Conservation (phyloP, 2,888 invertebrate genomes). For the Cetonia aurata region DNA sequence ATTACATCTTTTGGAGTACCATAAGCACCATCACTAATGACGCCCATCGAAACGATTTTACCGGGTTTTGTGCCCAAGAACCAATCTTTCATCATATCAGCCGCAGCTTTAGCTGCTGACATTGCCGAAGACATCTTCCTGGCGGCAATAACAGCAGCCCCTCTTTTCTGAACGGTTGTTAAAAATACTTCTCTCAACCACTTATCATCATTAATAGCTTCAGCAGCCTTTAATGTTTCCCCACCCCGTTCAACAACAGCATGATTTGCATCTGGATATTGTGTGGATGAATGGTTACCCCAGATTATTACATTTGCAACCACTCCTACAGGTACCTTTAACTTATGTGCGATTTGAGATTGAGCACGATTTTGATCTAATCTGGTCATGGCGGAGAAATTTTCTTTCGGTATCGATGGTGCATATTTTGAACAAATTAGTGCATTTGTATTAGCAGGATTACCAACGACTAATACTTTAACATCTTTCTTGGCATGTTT, state of each 20-base stretch:
- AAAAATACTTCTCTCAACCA: constrained; percentile 89
- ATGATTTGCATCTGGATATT: constrained; percentile 93
- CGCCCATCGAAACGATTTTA: constrained; percentile 95
- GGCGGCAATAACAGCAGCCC: constrained; percentile 96
- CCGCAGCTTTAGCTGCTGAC: constrained; percentile 98
- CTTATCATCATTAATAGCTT: constrained; percentile 83
- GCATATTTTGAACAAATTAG: constrained; percentile 95
- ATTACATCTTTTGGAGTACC: constrained; percentile 90
- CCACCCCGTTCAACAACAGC: constrained; percentile 63
- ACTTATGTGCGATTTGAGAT: constrained; percentile 84
- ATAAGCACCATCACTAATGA: constrained; percentile 96
- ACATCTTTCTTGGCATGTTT: constrained; percentile 91
- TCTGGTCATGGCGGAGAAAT: constrained; percentile 98
- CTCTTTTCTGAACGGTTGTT: constrained; percentile 94
- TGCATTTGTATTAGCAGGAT: constrained; percentile 99
- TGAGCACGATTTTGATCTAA: constrained; percentile 98
- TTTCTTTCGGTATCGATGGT: constrained; percentile 94
- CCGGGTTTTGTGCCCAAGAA: constrained; percentile 86
- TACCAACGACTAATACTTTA: constrained; percentile 97
- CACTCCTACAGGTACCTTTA: constrained; percentile 77
- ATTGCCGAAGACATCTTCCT: constrained; percentile 98
- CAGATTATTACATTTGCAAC: constrained; percentile 94
- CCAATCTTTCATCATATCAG: constrained; percentile 98
- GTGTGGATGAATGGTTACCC: constrained; percentile 99
- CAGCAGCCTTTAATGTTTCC: constrained; percentile 66